Percentiles rank a stretch among this genome's conserved stretches.
Evolutionary conservation across 2,888 invertebrate species (phyloP).

Genomic region (Ochropleura plecta): DNA sequence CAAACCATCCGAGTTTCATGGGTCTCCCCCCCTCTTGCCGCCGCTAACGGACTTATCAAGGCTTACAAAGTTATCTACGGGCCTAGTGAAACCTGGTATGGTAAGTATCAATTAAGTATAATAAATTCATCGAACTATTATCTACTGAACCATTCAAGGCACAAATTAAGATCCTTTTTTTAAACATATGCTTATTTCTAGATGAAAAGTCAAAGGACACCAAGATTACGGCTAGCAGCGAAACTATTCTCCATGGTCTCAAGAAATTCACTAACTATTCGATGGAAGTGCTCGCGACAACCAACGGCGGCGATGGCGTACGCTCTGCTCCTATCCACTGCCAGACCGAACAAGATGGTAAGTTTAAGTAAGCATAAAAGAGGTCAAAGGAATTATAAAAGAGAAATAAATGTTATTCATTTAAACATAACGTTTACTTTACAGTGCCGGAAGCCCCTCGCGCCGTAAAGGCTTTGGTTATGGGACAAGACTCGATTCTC

Average conservation of each 20-base stretch:
- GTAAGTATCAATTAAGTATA: conserved; percentile 89
- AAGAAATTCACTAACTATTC: conserved; percentile 99
- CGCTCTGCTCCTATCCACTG: conserved; percentile 96
- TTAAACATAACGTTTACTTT: conserved; percentile 15
- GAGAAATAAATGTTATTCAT: background rate
- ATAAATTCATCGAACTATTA: background rate
- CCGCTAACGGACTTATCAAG: conserved; percentile 98
- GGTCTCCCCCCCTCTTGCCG: conserved; percentile 97
- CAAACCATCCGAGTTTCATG: conserved; percentile 98
- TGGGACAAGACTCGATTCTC: conserved; percentile 97
- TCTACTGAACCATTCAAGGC: background rate
- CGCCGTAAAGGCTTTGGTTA: conserved; percentile 97
- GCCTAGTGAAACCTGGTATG: conserved; percentile 97
- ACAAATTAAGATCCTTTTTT: background rate
- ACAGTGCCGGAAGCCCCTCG: conserved; percentile 98
- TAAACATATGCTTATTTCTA: conserved; percentile 72
- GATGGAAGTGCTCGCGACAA: conserved; percentile 98
- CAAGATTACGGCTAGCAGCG: conserved; percentile 97
- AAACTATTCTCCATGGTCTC: conserved; percentile 97
- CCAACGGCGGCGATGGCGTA: conserved; percentile 98
- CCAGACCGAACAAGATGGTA: conserved; percentile 98
- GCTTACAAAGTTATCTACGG: conserved; percentile 98
- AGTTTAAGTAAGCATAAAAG: conserved; percentile 53
- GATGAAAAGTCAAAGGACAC: conserved; percentile 97
- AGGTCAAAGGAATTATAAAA: background rate